Evolutionary conservation across 2,797 vertebrate genomes (phyloP).

Genomic region (Gadopsis marmoratus): DNA sequence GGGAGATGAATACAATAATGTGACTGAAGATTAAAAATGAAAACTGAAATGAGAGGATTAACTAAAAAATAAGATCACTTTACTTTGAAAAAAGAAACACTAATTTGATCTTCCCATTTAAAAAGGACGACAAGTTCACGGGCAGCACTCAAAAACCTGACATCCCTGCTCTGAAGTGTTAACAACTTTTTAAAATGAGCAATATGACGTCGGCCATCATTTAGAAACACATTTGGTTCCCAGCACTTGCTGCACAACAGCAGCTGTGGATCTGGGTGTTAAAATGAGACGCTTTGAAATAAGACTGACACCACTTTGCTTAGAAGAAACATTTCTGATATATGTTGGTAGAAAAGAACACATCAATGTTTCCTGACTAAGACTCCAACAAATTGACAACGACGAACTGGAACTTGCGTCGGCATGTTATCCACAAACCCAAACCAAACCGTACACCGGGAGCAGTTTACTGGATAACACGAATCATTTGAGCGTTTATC

Average conservation of each 20-base stretch:
- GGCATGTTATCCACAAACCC: too few relatives aligned
- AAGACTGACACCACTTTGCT: not conserved
- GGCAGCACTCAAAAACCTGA: not conserved
- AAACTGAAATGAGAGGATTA: not conserved
- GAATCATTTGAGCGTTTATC: not conserved
- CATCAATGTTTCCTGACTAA: not conserved
- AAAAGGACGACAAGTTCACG: not conserved
- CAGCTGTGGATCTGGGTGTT: not conserved
- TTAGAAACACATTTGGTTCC: not conserved
- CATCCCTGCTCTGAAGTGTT: not conserved
- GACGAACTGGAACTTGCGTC: not conserved
- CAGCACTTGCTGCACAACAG: not conserved
- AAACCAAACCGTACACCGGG: not conserved
- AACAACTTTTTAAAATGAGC: not conserved
- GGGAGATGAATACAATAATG: not conserved
- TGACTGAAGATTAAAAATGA: slow-evolving; percentile 8
- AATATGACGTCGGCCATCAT: not conserved
- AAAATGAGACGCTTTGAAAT: not conserved
- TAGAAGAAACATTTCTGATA: not conserved
- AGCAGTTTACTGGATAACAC: not conserved
- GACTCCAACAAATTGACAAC: too few relatives aligned
- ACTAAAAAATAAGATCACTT: not conserved
- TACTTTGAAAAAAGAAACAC: not conserved
- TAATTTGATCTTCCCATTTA: not conserved
- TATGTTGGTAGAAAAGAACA: not conserved